Evolutionary conservation across 2,888 invertebrate species (phyloP).

Genomic region (Drosophila macrospina): DNA sequence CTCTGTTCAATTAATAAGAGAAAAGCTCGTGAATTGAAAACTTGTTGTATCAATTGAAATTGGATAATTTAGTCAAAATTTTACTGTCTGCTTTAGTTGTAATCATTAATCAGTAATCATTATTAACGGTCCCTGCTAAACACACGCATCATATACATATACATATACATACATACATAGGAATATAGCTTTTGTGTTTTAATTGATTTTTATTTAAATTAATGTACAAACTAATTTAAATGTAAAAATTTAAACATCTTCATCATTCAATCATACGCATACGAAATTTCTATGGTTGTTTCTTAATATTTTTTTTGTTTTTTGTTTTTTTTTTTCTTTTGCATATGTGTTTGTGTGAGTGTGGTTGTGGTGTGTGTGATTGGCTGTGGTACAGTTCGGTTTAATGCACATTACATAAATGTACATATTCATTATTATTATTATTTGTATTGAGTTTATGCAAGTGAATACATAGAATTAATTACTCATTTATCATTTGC

Average conservation of each 20-base stretch:
- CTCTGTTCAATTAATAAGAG: neutral
- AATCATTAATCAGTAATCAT: constrained; percentile 31
- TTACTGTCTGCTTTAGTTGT: constrained; percentile 6
- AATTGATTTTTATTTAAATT: constrained; percentile 82
- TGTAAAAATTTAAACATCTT: constrained; percentile 80
- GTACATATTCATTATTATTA: constrained; percentile 21
- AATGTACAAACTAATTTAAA: constrained; percentile 83
- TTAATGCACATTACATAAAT: constrained; percentile 51
- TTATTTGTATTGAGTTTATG: constrained; percentile 56
- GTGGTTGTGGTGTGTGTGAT: constrained; percentile 31
- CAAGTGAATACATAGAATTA: constrained; percentile 53
- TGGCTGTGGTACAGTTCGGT: constrained; percentile 46
- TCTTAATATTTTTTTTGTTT: neutral
- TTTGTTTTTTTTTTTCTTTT: constrained; percentile 35
- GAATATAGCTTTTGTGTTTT: constrained; percentile 49
- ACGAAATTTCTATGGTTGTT: constrained; percentile 71
- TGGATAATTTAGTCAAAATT: constrained; percentile 13
- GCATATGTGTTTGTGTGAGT: constrained; percentile 41
- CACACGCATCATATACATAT: constrained; percentile 35
- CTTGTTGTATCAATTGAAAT: constrained; percentile 7
- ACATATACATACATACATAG: constrained; percentile 28
- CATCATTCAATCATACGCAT: constrained; percentile 75
- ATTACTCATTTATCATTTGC: constrained; percentile 30
- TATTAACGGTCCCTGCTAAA: constrained; percentile 40
- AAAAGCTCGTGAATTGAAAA: constrained; percentile 5